Base-by-base conservation (phyloP, 2,113 vertebrate species). In the Pseudorasbora parva region DNA sequence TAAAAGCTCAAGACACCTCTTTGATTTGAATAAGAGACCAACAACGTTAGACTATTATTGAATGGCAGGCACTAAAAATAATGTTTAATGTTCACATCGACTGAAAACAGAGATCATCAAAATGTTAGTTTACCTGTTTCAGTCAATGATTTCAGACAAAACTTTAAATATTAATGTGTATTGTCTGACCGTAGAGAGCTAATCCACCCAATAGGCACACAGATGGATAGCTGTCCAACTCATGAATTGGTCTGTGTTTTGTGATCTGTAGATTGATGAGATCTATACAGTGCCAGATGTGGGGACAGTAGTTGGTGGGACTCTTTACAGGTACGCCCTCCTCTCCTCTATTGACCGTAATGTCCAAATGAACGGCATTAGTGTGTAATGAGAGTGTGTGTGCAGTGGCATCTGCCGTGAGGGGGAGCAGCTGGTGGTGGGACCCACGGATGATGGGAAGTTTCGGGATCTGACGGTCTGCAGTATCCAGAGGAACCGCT, bases 221-320 rank as follows among this genome's bases (percentile, higher is more conserved):
- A 43, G 41, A 43, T 43, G 41, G 8, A 2, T 5, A 43, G 41
- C 8, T 43, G 41, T 43, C 41, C 9, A 43, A 43, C 41, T 41
- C 68, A 30, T 30, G 30, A 30, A 30, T 30, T 30, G 1, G 33
- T 37, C 37, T 37, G 37, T 47, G 21, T 78, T 8, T 17, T 33
- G 81, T 77, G 10, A 81, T 88, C 81, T 90, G 41, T 91, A 99
- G 98, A 96, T 99, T 27, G 98, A 99, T 95, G 98, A 99, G 94
- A 99, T 99, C 92, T 99, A 99, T 88, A 97, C 97, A 0, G 98
- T 99, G 72, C 98, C 98, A 81, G 98, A 99, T 73, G 98, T 99
- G 88, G 98, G 98, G 60, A 99, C 97, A 25, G 98, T 99, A 85
- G 98, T 99, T 56, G 98, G 98, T 90, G 98, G 98, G 85, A 99